Evolutionary conservation across 2,113 vertebrate species (phyloP).

Genomic region (Python bivittatus): DNA sequence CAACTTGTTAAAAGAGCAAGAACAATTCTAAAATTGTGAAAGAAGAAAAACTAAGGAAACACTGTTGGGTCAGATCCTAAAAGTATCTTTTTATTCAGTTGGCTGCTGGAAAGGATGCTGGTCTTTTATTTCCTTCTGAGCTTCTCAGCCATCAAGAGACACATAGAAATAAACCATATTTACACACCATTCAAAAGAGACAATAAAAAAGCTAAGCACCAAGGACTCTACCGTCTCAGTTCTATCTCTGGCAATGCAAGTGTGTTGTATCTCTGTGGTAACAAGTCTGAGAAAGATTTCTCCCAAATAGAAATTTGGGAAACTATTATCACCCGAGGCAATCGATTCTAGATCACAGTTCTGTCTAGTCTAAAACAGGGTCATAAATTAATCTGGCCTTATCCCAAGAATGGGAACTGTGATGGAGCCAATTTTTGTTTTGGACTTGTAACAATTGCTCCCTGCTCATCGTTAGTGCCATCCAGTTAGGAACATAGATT

Average conservation of each 20-base stretch:
- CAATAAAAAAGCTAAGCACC: too few relatives aligned
- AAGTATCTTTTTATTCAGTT: background rate
- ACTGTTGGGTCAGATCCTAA: background rate
- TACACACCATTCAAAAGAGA: too few relatives aligned
- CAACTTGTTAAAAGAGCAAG: background rate
- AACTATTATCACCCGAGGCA: background rate
- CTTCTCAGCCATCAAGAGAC: too few relatives aligned
- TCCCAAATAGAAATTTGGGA: background rate
- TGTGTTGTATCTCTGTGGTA: background rate
- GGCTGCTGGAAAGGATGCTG: too few relatives aligned
- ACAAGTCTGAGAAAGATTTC: background rate
- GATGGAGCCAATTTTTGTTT: background rate
- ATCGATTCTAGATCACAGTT: background rate
- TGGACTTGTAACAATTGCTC: fast-evolving
- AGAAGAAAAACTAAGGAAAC: background rate
- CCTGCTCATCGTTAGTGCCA: background rate
- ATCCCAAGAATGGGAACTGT: background rate
- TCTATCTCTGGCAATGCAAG: background rate
- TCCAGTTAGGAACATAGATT: background rate
- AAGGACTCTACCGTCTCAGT: background rate
- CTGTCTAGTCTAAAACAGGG: background rate
- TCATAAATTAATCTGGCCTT: background rate
- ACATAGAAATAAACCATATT: too few relatives aligned
- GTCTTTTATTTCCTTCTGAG: too few relatives aligned
- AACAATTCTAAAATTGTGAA: background rate